phyloP scores from a whole-genome alignment of 2,888 invertebrate genomes.

The Suillia variegata region DNA sequence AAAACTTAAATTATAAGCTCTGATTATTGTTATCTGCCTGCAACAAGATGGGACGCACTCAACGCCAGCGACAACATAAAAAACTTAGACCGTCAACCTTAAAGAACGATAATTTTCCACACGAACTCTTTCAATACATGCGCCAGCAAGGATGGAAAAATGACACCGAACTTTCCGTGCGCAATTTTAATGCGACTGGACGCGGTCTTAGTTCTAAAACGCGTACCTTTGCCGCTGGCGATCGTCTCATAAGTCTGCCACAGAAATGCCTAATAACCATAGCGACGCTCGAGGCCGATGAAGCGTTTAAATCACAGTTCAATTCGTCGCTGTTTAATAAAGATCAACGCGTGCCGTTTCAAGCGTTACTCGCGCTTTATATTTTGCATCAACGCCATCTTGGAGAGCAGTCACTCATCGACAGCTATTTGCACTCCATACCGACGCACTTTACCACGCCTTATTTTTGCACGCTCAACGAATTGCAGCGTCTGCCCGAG shows the following conservation, averaged over 20 bases:
- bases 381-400: slow-evolving; percentile 71
- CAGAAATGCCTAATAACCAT: slow-evolving; percentile 67
- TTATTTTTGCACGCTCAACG: slow-evolving; percentile 68
- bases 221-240: slow-evolving; percentile 63
- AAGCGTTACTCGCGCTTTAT: slow-evolving; percentile 76
- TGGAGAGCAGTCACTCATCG: slow-evolving; percentile 65
- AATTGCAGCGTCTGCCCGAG: slow-evolving; percentile 65
- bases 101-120: too few species aligned
- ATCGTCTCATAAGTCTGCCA: slow-evolving; percentile 69
- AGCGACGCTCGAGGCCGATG: slow-evolving; percentile 65
- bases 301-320: slow-evolving; percentile 64
- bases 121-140: slow-evolving; percentile 41
- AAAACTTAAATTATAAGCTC: too few species aligned
- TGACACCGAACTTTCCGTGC: slow-evolving; percentile 65
- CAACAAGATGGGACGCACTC: slow-evolving; percentile 48
- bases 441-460: slow-evolving; percentile 72
- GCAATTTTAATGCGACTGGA: slow-evolving; percentile 71
- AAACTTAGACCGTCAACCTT: slow-evolving; percentile 6
- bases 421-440: slow-evolving; percentile 71
- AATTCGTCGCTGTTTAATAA: slow-evolving; percentile 38
- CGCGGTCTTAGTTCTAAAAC: slow-evolving; percentile 73
- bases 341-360: slow-evolving; percentile 65
- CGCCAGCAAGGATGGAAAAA: slow-evolving; percentile 64
- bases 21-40: not conserved
- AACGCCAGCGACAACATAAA: slow-evolving; percentile 38